These are phyloP conservation scores for Acanthurus leucopareius DNA, from an alignment of 2,797 vertebrate genomes.

Conservation along the genomic window DNA sequence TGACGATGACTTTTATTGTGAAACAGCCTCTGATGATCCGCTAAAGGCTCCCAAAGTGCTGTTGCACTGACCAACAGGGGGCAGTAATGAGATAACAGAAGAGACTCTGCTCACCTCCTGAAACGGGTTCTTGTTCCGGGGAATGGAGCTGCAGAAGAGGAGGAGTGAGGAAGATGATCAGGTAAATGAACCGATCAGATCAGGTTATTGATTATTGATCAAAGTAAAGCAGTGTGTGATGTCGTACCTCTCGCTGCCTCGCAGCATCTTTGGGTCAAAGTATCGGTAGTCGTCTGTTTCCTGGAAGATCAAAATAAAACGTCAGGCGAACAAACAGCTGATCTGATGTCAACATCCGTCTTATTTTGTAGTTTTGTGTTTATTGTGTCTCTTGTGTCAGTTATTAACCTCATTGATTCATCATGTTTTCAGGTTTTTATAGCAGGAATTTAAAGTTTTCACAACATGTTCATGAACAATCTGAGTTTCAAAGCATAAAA, in stretches of 20 bases:
- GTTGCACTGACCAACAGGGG: background rate
- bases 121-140: constrained; percentile 98
- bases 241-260: constrained; percentile 94
- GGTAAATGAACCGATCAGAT: background rate
- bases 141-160: constrained; percentile 90
- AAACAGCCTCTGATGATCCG: background rate
- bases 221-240: background rate
- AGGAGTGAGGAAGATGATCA: constrained; percentile 21
- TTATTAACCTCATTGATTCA: too few relatives aligned
- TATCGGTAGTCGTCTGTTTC: constrained; percentile 98
- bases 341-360: too few relatives aligned
- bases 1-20: background rate
- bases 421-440: too few relatives aligned
- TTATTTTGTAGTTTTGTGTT: too few relatives aligned
- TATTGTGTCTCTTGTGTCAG: too few relatives aligned
- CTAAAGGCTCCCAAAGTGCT: background rate
- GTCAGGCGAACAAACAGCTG: background rate
- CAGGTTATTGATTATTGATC: background rate
- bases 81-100: background rate
- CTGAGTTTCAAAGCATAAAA: too few relatives aligned
- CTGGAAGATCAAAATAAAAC: constrained; percentile 76
- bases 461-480: too few relatives aligned
- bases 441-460: too few relatives aligned
- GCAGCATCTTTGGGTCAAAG: constrained; percentile 98
- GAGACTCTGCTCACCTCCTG: constrained; percentile 89